Base-by-base conservation (phyloP, 2,888 invertebrate species). In the Laspeyria flexula region DNA sequence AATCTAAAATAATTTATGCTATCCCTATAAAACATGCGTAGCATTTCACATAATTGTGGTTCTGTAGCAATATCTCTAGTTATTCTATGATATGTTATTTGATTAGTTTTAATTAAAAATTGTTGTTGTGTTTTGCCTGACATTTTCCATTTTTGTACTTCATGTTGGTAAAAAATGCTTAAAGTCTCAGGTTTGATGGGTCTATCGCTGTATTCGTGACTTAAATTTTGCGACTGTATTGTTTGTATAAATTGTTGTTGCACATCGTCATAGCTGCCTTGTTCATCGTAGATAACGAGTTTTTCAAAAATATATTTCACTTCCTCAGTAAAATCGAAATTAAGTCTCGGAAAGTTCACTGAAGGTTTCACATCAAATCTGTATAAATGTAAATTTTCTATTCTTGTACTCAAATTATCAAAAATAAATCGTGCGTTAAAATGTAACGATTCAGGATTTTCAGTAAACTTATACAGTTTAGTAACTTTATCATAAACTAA, bases 271-370 rank as follows among this genome's bases (percentile, higher is more conserved):
- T 62, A 48, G 12, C 54, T 34, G 5, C 44, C 42, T 43, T 61
- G 60, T 13, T 47, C 47, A 0, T 62, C 48, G n/a, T 44, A 57
- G 44, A 59, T 55, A 6, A 60, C 45, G 42, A 63, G 30, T n/a
- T 44, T 61, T 3, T 42, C 21, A 33, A 57, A 47, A 33, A 61
- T 62, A 13, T 46, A 43, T 34, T 33, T 46, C 0, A 37, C 53
- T 44, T 25, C 29, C 0, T 30, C 29, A 11, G 7, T 18, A n/a
- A 16, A 30, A 11, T 30, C 34, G 1, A 61, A 52, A 12, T 38
- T 31, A 0, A 49, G 31, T 49, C 49, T 61, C 1, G 60, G 62
- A 6, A 61, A 61, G 1, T 34, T 40, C 16, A 23, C 11, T 4
- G 40, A 39, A 1, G 54, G 15, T 21, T 51, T 60, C 1, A 56